These are phyloP conservation scores for Rhynchotus rufescens DNA, from an alignment of 2,797 vertebrate species.

Conservation along the genomic window DNA sequence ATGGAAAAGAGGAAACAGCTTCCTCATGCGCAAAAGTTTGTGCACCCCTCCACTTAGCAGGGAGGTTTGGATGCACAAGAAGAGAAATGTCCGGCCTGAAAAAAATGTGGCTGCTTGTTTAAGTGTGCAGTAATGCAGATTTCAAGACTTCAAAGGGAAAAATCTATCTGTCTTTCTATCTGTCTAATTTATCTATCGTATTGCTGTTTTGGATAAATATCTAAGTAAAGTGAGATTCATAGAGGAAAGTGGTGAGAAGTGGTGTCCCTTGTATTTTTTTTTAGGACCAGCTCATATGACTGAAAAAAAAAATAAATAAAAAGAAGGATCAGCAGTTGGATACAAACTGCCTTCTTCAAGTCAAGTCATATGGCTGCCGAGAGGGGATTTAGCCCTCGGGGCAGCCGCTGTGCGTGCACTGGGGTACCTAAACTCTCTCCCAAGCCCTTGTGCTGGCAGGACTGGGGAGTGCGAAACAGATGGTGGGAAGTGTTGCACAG, in stretches of 20 bases:
- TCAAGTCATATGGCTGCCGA: background rate
- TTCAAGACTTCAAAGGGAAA: background rate
- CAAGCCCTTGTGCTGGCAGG: background rate
- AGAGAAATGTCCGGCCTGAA: background rate
- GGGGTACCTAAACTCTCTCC: background rate
- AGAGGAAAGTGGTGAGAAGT: background rate
- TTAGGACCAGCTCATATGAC: background rate
- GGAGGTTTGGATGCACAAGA: background rate
- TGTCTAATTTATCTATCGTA: background rate
- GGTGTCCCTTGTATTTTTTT: background rate
- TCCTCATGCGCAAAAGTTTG: background rate
- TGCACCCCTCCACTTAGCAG: background rate
- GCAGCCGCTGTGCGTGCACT: background rate
- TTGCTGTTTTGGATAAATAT: background rate
- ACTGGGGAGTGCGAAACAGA: slow-evolving; percentile 23
- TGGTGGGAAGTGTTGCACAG: slow-evolving; percentile 24
- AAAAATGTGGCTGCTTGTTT: background rate
- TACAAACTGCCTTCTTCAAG: background rate
- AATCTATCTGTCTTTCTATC: background rate
- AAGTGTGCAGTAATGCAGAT: background rate
- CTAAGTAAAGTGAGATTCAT: background rate
- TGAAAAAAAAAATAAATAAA: background rate
- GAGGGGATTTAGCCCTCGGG: background rate
- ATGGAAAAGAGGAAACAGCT: background rate
- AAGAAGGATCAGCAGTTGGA: background rate